phyloP scores from a whole-genome alignment of 2,113 vertebrate genomes.

The Eira barbara region DNA sequence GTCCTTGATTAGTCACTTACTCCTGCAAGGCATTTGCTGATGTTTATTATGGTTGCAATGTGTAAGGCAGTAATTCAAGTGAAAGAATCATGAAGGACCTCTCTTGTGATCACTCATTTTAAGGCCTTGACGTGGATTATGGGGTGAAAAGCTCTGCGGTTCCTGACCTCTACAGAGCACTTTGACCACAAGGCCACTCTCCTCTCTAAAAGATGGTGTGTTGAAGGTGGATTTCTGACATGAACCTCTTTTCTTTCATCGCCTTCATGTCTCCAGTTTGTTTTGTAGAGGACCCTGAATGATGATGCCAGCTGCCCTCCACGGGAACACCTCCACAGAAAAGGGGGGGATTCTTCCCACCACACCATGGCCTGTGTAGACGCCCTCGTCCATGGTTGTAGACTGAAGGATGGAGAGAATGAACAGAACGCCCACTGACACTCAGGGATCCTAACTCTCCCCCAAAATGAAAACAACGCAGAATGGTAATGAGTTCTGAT shows the following conservation, averaged over 20 bases:
- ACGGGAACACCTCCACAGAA: slow-evolving; percentile 84
- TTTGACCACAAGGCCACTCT: slow-evolving; percentile 1
- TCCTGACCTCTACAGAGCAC: not conserved
- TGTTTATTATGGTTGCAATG: not conserved
- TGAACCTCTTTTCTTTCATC: slow-evolving; percentile 23
- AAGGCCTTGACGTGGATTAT: slow-evolving; percentile 76
- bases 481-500: not conserved
- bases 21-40: not conserved
- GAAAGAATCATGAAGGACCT: not conserved
- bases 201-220: not conserved
- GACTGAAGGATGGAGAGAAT: not conserved
- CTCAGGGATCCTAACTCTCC: not conserved
- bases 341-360: slow-evolving; percentile 85
- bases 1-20: not conserved
- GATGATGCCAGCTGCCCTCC: slow-evolving; percentile 84
- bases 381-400: slow-evolving; percentile 82
- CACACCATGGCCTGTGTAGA: slow-evolving; percentile 84
- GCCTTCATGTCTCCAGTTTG: slow-evolving; percentile 76
- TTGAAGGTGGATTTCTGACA: slow-evolving; percentile 31
- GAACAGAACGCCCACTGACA: not conserved
- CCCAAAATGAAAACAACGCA: slow-evolving; percentile 10
- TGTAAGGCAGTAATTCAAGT: not conserved
- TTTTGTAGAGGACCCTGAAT: slow-evolving; percentile 84
- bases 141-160: slow-evolving; percentile 70
- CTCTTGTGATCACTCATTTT: not conserved